Evolutionary conservation across 2,113 vertebrate species (phyloP).

Genomic region (Malurus melanocephalus): DNA sequence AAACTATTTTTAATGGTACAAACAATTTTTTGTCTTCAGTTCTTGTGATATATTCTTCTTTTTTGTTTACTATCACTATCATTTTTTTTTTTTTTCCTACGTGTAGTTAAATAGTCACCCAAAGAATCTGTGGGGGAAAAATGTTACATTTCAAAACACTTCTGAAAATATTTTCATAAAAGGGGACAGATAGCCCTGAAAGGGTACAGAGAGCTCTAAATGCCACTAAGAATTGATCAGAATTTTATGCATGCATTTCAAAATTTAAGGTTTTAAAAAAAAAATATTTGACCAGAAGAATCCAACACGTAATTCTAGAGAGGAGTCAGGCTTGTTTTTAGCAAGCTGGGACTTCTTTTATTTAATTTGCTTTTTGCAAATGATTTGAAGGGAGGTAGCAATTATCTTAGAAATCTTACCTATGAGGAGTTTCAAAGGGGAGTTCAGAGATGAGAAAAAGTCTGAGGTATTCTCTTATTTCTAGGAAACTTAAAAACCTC

Average conservation of each 20-base stretch:
- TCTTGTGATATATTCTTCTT: not conserved
- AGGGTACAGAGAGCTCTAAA: not conserved
- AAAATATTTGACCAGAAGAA: not conserved
- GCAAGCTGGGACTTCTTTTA: not conserved
- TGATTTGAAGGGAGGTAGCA: rapidly evolving
- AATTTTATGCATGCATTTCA: not conserved
- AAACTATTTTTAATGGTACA: not conserved
- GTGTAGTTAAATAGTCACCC: not conserved
- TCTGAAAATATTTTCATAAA: not conserved
- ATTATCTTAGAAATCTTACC: not conserved
- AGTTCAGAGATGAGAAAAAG: not conserved
- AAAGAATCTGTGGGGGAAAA: rapidly evolving
- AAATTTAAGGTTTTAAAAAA: not conserved
- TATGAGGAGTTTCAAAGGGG: not conserved
- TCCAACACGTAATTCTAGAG: not conserved
- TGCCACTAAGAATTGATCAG: not conserved
- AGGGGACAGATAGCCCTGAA: not conserved
- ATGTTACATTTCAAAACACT: not conserved
- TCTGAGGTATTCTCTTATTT: not conserved
- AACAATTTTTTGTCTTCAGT: not conserved
- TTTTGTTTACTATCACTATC: not conserved
- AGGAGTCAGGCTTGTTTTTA: not conserved
- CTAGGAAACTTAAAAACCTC: not conserved
- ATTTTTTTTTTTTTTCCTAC: not conserved
- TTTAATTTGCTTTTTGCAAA: not conserved